phyloP scores from a whole-genome alignment of 2,888 invertebrate genomes.

The Branchellion lobata region DNA sequence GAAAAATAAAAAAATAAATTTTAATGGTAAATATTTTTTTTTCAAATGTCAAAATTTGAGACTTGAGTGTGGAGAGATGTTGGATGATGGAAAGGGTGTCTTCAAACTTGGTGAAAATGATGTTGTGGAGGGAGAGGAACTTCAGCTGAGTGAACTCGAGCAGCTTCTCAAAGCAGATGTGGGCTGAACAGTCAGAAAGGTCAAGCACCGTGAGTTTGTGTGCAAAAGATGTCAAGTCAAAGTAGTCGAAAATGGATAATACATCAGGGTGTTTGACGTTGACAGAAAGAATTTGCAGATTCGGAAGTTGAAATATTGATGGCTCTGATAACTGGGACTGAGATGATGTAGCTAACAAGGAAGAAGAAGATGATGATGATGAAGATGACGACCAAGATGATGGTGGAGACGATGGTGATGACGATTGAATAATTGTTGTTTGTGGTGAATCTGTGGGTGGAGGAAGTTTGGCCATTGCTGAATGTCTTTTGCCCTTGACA shows the following conservation, averaged over 20 bases:
- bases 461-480: too few relatives aligned
- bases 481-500: too few relatives aligned
- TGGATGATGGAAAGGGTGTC: slow-evolving; percentile 2
- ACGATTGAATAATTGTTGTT: too few relatives aligned
- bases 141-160: neutral
- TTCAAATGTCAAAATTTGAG: neutral
- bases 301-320: neutral
- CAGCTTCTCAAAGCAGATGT: neutral
- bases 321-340: neutral
- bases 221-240: slow-evolving; percentile 2
- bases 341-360: too few relatives aligned
- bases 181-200: slow-evolving; percentile 3
- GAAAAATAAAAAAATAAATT: neutral
- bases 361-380: too few relatives aligned
- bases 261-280: slow-evolving; percentile 8
- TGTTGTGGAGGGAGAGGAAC: slow-evolving; percentile 14
- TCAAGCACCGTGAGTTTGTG: slow-evolving; percentile 4
- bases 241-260: neutral
- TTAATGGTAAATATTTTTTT: neutral
- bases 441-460: too few relatives aligned
- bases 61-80: neutral
- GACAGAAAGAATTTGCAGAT: neutral
- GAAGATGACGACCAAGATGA: too few relatives aligned
- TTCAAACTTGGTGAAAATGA: neutral
- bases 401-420: too few relatives aligned